Percentiles rank a stretch among this genome's conserved stretches.
Conservation (phyloP, 2,888 invertebrate genomes). For the Cryptocephalus moraei region DNA sequence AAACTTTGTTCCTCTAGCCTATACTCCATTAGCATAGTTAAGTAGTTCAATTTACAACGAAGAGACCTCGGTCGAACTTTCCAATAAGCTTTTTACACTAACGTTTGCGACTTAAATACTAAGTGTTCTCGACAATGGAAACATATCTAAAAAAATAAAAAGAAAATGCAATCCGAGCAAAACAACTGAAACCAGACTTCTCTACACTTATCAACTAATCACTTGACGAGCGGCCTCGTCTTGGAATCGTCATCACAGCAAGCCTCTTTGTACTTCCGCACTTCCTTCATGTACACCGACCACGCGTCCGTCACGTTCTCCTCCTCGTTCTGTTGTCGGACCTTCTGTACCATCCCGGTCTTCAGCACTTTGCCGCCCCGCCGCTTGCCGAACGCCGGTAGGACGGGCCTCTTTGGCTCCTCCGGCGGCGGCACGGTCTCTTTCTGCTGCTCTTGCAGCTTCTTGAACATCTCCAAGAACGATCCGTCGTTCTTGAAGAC, state of each 20-base stretch:
- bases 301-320: constrained; percentile 77
- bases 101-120: no score
- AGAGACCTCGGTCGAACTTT: no score
- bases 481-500: constrained; percentile 81
- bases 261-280: constrained; percentile 83
- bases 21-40: no score
- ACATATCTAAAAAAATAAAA: no score
- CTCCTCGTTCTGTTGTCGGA: constrained; percentile 53
- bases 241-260: constrained; percentile 88
- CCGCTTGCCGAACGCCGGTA: constrained; percentile 63
- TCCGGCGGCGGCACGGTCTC: constrained; percentile 25
- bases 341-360: constrained; percentile 83
- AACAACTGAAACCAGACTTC: no score
- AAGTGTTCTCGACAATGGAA: no score
- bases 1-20: no score
- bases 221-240: constrained; percentile 85
- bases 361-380: constrained; percentile 79
- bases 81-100: no score
- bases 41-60: no score
- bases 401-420: constrained; percentile 36
- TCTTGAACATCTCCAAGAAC: constrained; percentile 85
- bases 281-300: constrained; percentile 90
- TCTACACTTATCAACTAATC: constrained; percentile 24
- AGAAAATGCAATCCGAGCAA: no score
- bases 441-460: constrained; percentile 60